A percentile compares a stretch with the other conserved stretches of the same genome.
Conservation (phyloP, 92 coral and sea anemone genomes). For the Phenganax marumi region DNA sequence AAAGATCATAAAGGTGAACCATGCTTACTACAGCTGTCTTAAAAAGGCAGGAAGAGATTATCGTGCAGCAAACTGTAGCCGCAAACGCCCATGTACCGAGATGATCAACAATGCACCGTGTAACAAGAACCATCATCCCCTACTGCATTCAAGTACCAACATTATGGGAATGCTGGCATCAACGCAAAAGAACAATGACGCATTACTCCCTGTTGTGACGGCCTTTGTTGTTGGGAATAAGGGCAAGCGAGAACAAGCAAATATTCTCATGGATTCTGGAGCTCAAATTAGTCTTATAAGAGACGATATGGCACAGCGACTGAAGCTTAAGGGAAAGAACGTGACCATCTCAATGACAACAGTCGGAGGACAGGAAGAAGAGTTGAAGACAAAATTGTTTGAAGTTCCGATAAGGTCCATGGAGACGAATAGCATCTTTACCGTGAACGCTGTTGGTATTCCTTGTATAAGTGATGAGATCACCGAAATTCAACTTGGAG, state of each 20-base stretch:
- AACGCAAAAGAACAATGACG: background rate
- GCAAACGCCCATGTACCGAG: slow-evolving; percentile 52
- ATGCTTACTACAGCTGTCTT: slow-evolving; percentile 61
- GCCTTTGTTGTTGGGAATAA: background rate
- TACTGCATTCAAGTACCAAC: background rate
- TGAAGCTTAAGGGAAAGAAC: slow-evolving; percentile 47
- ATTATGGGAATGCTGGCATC: background rate
- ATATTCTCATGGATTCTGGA: slow-evolving; percentile 55
- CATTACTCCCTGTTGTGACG: slow-evolving; percentile 3
- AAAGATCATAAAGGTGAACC: slow-evolving; percentile 53
- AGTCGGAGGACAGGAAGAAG: slow-evolving; percentile 52
- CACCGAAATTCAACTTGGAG: slow-evolving; percentile 27
- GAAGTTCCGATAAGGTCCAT: slow-evolving; percentile 41
- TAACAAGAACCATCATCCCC: background rate
- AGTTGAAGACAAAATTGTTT: slow-evolving; percentile 47
- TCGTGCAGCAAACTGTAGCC: slow-evolving; percentile 45
- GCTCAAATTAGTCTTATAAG: slow-evolving; percentile 55
- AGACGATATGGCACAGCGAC: slow-evolving; percentile 31
- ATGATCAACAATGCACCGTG: slow-evolving; percentile 26
- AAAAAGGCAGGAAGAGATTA: slow-evolving; percentile 66
- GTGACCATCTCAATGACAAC: slow-evolving; percentile 45
- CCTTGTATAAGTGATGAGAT: slow-evolving; percentile 55
- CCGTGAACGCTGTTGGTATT: slow-evolving; percentile 55
- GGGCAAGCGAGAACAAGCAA: slow-evolving; percentile 24
- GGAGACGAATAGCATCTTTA: slow-evolving; percentile 31